Evolutionary conservation across 2,113 vertebrate genomes (phyloP).

Genomic region (Formicarius rufipectus): DNA sequence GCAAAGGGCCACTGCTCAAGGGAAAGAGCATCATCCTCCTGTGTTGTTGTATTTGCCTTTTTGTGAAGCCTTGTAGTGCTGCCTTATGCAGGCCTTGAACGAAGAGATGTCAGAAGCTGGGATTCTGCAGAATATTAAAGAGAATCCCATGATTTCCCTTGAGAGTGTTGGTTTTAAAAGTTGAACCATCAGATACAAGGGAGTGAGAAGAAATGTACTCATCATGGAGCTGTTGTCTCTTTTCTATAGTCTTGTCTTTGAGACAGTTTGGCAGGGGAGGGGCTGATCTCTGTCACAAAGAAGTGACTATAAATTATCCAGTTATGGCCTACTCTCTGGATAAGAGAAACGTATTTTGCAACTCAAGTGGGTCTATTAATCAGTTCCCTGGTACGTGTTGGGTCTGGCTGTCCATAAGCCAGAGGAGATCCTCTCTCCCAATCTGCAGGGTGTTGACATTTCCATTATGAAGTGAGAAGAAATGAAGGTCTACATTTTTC

Average conservation of each 20-base stretch:
- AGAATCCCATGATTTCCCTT: background rate
- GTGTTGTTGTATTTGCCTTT: background rate
- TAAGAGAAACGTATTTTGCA: background rate
- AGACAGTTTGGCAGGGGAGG: background rate
- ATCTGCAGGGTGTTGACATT: background rate
- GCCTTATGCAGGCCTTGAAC: background rate
- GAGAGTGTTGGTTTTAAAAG: background rate
- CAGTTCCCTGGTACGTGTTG: background rate
- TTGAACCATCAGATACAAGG: background rate
- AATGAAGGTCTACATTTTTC: background rate
- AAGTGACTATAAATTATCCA: background rate
- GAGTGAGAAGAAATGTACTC: background rate
- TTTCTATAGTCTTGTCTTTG: background rate
- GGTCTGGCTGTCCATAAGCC: background rate
- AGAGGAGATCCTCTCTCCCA: background rate
- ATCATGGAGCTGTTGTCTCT: background rate
- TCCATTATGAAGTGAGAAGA: background rate
- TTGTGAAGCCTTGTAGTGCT: background rate
- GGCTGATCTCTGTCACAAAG: background rate
- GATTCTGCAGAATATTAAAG: background rate
- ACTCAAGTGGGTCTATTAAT: background rate
- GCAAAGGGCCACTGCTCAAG: background rate
- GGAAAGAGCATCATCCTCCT: background rate
- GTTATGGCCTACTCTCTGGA: background rate
- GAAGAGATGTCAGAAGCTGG: background rate